Base-by-base conservation (phyloP, 2,888 invertebrate genomes). In the Clostera curtula region DNA sequence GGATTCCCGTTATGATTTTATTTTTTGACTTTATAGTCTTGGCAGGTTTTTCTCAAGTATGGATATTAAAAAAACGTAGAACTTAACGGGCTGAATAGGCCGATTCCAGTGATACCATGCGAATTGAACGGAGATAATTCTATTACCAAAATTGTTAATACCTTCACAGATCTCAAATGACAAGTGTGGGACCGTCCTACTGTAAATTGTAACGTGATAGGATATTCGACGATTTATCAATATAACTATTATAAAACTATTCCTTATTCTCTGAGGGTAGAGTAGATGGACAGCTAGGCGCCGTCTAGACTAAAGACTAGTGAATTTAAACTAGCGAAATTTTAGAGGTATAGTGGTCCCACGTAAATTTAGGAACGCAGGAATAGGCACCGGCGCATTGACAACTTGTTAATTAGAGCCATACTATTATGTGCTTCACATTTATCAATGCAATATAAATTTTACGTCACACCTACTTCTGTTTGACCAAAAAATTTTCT, bases 101-200 rank as follows among this genome's bases (percentile, higher is more conserved):
- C 50, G 55, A 52, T 46, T 49, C 59, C 63, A 66, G 72, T 73
- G 74, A 74, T 72, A 67, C 56, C 37, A 59, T 43, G 70, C 55
- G 69, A 72, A 70, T 70, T 72, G 69, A 75, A 58, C 54, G 51
- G 43, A 59, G 44, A 59, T 43, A 36, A 45, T 12, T 34, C 27
- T 43, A 46, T 56, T 56, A 71, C 61, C 63, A 65, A 71, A 72
- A 69, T 66, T 61, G 63, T 58, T 55, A 39, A 53, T 47, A 53
- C 57, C 57, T 49, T 53, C 64, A 65, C 66, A 74, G 80, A 82
- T 83, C 80, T 83, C 80, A 80, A 63, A 56, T 48, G 42, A 66
- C 63, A 75, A 66, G 75, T 74, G 75, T 75, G 80, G 82, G 82
- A 80, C 82, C 82, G 82, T 82, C 82, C 82, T 80, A 64, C 64